phyloP scores from a whole-genome alignment of 1,140 invertebrate species.

The Hesperophylax magnus region DNA sequence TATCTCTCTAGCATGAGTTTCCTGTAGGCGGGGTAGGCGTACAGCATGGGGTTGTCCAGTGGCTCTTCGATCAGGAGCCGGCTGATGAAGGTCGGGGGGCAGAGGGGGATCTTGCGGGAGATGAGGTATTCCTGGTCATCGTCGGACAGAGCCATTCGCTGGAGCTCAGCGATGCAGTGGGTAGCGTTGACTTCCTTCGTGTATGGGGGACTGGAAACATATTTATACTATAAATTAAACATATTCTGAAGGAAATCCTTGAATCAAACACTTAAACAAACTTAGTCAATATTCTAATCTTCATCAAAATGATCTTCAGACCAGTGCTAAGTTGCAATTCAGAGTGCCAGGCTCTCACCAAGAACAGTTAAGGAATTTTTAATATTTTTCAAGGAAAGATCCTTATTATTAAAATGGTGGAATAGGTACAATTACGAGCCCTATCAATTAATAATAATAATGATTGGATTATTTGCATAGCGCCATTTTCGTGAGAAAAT shows the following conservation, averaged over 20 bases:
- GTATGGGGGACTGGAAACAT: constrained; percentile 63
- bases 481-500: no score
- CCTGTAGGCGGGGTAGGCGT: constrained; percentile 63
- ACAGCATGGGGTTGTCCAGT: constrained; percentile 52
- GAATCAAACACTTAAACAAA: no score
- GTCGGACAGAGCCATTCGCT: constrained; percentile 60
- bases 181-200: constrained; percentile 60
- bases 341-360: no score
- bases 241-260: background rate
- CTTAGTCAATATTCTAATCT: no score
- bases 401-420: no score
- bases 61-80: constrained; percentile 64
- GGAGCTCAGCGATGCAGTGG: constrained; percentile 66
- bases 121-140: constrained; percentile 62
- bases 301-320: no score
- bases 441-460: no score
- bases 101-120: constrained; percentile 62
- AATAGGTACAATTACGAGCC: no score
- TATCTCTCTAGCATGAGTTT: constrained; percentile 13
- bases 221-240: background rate
- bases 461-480: no score
- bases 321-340: no score
- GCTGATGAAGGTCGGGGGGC: constrained; percentile 63
- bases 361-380: no score
- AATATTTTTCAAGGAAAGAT: no score